These are phyloP conservation scores for Amblyteles armatorius DNA, from an alignment of 2,888 invertebrate species.

Conservation along the genomic window DNA sequence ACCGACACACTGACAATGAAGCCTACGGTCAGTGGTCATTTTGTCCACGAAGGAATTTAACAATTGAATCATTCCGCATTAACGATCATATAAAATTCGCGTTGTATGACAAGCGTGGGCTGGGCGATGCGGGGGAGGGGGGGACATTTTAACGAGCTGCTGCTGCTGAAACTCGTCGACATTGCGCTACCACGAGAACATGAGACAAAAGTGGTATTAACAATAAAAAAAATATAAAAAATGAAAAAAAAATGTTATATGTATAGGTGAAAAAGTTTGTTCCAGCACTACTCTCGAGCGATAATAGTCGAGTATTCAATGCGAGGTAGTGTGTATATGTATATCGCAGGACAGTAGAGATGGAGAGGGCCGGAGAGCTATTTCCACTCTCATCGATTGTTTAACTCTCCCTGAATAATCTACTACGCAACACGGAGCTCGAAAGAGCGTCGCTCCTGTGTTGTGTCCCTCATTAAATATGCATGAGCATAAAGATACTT, in stretches of 20 bases:
- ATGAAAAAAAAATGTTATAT: neutral
- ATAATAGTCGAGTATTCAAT: conserved; percentile 34
- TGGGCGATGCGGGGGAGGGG: neutral
- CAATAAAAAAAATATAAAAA: conserved; percentile 7
- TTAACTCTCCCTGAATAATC: conserved; percentile 22
- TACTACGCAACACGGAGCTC: neutral
- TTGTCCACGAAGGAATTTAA: neutral
- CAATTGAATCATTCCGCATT: conserved; percentile 15
- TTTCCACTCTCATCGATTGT: conserved; percentile 35
- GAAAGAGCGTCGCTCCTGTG: neutral
- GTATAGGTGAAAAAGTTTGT: conserved; percentile 23
- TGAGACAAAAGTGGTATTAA: conserved; percentile 24
- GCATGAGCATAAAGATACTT: neutral
- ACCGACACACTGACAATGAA: neutral
- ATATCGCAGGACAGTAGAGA: conserved; percentile 1
- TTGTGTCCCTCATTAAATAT: neutral
- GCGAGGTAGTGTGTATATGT: neutral
- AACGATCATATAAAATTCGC: conserved; percentile 19
- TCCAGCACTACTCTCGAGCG: conserved; percentile 18
- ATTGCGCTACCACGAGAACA: neutral
- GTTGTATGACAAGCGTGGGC: neutral
- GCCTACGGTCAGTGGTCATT: neutral
- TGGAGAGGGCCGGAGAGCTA: conserved; percentile 1
- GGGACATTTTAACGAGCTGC: conserved; percentile 40
- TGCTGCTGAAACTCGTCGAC: neutral